phyloP scores from a whole-genome alignment of 1,140 invertebrate species.

The Cryptotermes secundus region DNA sequence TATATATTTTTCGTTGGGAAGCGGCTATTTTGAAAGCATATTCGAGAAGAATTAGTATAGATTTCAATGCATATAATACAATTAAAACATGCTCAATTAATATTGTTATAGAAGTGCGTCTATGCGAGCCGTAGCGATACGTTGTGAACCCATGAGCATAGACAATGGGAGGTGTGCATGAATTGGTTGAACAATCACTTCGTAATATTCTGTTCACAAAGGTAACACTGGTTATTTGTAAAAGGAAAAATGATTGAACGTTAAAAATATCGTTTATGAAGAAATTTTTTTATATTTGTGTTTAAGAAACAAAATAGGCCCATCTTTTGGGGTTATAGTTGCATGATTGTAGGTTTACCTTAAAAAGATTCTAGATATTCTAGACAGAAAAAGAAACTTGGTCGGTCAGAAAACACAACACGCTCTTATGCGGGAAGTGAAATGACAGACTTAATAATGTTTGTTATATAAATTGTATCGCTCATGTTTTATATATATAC shows the following conservation, averaged over 20 bases:
- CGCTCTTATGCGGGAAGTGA: background rate
- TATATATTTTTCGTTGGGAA: background rate
- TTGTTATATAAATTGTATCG: background rate
- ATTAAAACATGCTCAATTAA: slow-evolving; percentile 13
- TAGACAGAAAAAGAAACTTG: background rate
- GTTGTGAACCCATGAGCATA: slow-evolving; percentile 14
- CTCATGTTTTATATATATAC: slow-evolving; percentile 18
- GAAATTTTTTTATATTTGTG: background rate
- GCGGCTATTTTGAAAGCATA: background rate
- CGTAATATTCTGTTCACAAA: background rate
- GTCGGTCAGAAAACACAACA: background rate
- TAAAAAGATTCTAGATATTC: background rate
- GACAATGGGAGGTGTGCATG: background rate
- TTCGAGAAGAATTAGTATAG: background rate
- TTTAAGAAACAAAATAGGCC: background rate
- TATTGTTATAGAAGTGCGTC: background rate
- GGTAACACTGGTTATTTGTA: background rate
- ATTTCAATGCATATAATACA: background rate
- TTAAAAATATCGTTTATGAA: background rate
- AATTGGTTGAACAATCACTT: slow-evolving; percentile 4
- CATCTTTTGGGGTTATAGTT: background rate
- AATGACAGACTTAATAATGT: slow-evolving; percentile 1
- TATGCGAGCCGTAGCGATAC: background rate
- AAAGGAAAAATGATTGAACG: background rate
- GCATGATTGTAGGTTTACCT: background rate